Evolutionary conservation across 2,113 vertebrate species (phyloP).

Genomic region (Urocitellus parryii): DNA sequence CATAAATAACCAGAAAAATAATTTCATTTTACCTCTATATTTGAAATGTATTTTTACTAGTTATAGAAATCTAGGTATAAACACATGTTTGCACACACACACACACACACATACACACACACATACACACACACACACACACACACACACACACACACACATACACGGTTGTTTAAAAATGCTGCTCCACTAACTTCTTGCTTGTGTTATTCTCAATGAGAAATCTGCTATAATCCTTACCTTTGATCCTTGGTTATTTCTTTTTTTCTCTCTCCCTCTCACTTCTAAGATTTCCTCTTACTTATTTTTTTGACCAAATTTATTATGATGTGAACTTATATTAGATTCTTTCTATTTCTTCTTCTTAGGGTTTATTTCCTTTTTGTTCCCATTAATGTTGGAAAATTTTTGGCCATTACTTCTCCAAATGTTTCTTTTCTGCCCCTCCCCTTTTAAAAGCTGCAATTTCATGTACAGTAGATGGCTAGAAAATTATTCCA

Average conservation of each 20-base stretch:
- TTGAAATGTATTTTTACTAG: background rate
- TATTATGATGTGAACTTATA: too few relatives aligned
- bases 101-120: too few relatives aligned
- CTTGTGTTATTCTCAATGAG: background rate
- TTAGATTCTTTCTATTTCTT: too few relatives aligned
- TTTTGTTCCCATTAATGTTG: background rate
- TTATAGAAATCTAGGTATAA: background rate
- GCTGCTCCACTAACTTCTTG: too few relatives aligned
- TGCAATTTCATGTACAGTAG: background rate
- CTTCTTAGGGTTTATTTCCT: background rate
- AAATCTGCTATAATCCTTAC: background rate
- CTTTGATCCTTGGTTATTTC: background rate
- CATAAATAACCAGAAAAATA: background rate
- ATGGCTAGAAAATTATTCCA: background rate
- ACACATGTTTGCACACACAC: background rate
- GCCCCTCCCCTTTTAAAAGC: background rate
- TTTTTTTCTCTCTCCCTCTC: background rate
- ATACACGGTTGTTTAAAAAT: background rate
- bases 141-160: too few relatives aligned
- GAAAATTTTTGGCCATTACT: background rate
- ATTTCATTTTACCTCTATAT: background rate
- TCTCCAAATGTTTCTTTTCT: background rate
- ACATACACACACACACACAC: too few relatives aligned
- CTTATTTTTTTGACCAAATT: background rate
- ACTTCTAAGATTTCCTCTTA: background rate